A percentile compares a stretch with the other conserved stretches of the same genome.
Evolutionary conservation across 2,888 invertebrate genomes (phyloP).

Genomic region (Acanthococcus lagerstroemiae): DNA sequence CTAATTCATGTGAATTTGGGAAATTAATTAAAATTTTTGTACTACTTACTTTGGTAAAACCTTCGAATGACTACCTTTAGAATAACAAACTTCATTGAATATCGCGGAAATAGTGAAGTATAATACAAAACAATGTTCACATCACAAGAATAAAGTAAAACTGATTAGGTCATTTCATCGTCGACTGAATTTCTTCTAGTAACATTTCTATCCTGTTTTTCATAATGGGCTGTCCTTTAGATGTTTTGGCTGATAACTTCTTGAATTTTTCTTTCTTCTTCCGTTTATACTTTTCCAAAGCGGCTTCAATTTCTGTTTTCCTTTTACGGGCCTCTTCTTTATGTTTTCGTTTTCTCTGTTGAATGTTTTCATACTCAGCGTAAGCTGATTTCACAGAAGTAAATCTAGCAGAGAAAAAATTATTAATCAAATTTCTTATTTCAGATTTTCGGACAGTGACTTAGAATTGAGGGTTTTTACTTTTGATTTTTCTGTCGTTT

Average conservation of each 20-base stretch:
- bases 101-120: neutral
- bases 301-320: slow-evolving; percentile 4
- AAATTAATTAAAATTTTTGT: neutral
- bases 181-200: slow-evolving; percentile 12
- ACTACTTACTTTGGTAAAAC: neutral
- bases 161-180: neutral
- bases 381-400: no score
- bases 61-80: neutral
- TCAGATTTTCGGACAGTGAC: no score
- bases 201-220: slow-evolving; percentile 17
- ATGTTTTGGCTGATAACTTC: slow-evolving; percentile 10
- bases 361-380: no score
- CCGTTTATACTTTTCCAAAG: slow-evolving; percentile 12
- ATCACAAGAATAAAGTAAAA: neutral
- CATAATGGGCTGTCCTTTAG: slow-evolving; percentile 21
- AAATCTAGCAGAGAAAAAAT: no score
- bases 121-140: neutral
- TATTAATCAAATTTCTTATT: no score
- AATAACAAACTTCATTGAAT: neutral
- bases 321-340: neutral
- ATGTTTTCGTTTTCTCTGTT: neutral
- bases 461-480: no score
- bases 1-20: neutral
- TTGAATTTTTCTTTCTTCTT: slow-evolving; percentile 10
- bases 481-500: no score